phyloP scores from a whole-genome alignment of 2,113 vertebrate genomes.

The Daphoenositta chrysoptera region DNA sequence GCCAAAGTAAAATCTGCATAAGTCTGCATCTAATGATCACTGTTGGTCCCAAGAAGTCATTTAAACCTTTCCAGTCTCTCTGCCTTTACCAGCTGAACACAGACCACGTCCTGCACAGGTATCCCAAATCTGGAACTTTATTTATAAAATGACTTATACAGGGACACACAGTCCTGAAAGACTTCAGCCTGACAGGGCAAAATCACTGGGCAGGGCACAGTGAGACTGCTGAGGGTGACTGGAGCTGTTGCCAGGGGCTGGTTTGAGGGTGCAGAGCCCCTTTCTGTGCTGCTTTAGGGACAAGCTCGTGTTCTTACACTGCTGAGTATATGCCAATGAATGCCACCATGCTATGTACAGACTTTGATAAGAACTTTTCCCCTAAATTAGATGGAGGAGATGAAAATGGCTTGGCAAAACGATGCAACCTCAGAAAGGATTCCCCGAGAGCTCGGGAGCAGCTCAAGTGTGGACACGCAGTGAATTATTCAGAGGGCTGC shows the following conservation, averaged over 20 bases:
- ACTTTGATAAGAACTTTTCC: constrained; percentile 3
- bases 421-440: not conserved
- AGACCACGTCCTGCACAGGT: not conserved
- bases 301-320: not conserved
- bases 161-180: not conserved
- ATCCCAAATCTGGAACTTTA: constrained; percentile 30
- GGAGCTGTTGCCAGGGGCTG: not conserved
- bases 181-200: not conserved
- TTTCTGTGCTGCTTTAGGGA: not conserved
- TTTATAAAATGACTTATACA: constrained; percentile 53
- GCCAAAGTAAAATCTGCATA: not conserved
- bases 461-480: not conserved
- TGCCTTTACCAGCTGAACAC: not conserved
- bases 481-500: constrained; percentile 8
- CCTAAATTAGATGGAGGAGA: constrained; percentile 21
- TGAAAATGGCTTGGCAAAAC: not conserved
- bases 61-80: not conserved
- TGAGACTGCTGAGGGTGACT: not conserved
- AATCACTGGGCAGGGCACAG: not conserved
- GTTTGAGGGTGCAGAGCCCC: not conserved
- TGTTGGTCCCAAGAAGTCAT: not conserved
- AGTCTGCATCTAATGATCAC: not conserved
- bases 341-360: constrained; percentile 28
- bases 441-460: not conserved
- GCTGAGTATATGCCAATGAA: not conserved